Evolutionary conservation across 1,140 invertebrate species (phyloP).

Genomic region (Uloborus diversus): DNA sequence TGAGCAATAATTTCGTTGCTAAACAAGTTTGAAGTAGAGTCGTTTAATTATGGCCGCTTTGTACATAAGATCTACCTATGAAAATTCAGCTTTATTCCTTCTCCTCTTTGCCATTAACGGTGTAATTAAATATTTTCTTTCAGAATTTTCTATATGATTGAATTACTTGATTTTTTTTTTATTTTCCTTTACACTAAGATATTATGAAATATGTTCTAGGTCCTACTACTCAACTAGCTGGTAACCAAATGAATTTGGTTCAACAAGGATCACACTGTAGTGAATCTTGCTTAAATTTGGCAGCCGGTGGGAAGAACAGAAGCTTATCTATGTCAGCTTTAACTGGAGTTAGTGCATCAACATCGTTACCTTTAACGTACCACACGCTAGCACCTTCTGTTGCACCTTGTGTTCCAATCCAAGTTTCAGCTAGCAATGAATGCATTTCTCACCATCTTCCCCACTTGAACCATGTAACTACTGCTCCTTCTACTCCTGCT

Average conservation of each 20-base stretch:
- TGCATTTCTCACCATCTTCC: slow-evolving; percentile 30
- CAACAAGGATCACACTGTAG: slow-evolving; percentile 30
- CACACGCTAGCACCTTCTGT: slow-evolving; percentile 26
- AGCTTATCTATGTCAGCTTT: slow-evolving; percentile 40
- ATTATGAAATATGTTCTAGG: no score
- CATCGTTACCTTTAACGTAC: slow-evolving; percentile 60
- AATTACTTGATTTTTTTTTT: not conserved
- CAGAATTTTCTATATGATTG: no score
- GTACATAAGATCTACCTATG: no score
- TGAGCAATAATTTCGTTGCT: no score
- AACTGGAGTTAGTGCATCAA: slow-evolving; percentile 31
- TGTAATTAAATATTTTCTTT: no score
- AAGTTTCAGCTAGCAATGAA: slow-evolving; percentile 17
- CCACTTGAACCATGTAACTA: slow-evolving; percentile 31
- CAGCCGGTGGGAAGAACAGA: slow-evolving; percentile 29
- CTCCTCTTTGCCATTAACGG: no score
- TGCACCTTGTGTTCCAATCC: slow-evolving; percentile 22
- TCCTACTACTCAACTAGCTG: slow-evolving; percentile 51
- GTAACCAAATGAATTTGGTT: slow-evolving; percentile 30
- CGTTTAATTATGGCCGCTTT: no score
- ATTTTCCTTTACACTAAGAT: not conserved
- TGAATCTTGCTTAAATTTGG: slow-evolving; percentile 20
- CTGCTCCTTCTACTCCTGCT: slow-evolving; percentile 26
- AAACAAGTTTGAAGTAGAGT: no score
- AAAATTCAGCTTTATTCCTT: no score